phyloP scores from a whole-genome alignment of 2,888 invertebrate genomes.

The Cartodere bifasciata region DNA sequence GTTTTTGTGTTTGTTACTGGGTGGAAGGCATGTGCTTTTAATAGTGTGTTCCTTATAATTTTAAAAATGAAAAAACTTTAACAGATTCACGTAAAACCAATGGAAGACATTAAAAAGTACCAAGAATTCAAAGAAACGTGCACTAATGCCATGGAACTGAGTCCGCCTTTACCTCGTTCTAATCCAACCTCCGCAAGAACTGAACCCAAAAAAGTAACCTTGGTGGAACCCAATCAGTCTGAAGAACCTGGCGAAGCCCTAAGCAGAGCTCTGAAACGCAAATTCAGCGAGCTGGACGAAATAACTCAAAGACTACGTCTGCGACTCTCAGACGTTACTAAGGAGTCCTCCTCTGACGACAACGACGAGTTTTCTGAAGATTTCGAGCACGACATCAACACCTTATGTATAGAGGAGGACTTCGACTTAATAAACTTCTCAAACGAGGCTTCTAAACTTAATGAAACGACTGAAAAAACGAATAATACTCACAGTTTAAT shows the following conservation, averaged over 20 bases:
- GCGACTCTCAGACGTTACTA: slow-evolving; percentile 44
- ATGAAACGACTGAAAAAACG: background rate
- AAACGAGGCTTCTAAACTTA: slow-evolving; percentile 17
- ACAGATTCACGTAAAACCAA: slow-evolving; percentile 40
- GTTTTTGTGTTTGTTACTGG: too few relatives aligned
- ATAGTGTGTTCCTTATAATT: background rate
- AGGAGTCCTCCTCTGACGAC: slow-evolving; percentile 35
- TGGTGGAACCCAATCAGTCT: background rate
- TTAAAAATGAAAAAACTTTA: slow-evolving; percentile 12
- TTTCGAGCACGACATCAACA: slow-evolving; percentile 46
- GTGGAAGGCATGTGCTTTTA: too few relatives aligned
- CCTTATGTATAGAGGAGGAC: slow-evolving; percentile 32
- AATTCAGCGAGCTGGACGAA: slow-evolving; percentile 49
- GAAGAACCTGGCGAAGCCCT: slow-evolving; percentile 28
- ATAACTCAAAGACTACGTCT: slow-evolving; percentile 47
- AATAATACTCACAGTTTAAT: too few relatives aligned
- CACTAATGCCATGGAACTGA: background rate
- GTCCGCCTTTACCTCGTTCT: background rate
- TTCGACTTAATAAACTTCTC: slow-evolving; percentile 29
- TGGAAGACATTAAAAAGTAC: slow-evolving; percentile 35
- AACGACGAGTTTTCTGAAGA: slow-evolving; percentile 38
- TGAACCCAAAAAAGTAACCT: background rate
- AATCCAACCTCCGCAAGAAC: slow-evolving; percentile 2
- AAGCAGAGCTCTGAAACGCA: slow-evolving; percentile 42
- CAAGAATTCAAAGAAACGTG: slow-evolving; percentile 14